These are phyloP conservation scores for Sitophilus oryzae DNA, from an alignment of 1,140 invertebrate species.

Conservation along the genomic window DNA sequence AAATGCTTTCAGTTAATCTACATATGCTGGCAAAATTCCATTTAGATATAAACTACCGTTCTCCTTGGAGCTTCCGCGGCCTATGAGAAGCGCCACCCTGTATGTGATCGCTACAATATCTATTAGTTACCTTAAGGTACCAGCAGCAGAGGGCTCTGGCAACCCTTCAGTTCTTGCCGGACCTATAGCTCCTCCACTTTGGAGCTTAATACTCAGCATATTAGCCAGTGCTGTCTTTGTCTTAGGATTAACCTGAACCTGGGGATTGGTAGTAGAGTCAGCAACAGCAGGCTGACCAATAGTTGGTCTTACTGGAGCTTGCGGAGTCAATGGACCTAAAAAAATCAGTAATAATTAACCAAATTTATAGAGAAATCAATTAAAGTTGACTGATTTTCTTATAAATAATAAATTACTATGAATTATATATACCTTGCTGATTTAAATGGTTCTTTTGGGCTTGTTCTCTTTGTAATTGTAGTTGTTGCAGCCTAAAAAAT, in stretches of 20 bases:
- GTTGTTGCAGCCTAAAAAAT: conserved; percentile 46
- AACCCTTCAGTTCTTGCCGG: conserved; percentile 38
- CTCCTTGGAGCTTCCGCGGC: too few relatives aligned
- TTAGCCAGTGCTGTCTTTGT: conserved; percentile 94
- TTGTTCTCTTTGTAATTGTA: conserved; percentile 52
- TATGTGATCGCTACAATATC: too few relatives aligned
- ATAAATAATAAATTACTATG: too few relatives aligned
- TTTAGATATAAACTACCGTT: too few relatives aligned
- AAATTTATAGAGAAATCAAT: too few relatives aligned
- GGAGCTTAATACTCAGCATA: conserved; percentile 83
- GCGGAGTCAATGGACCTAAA: conserved; percentile 27
- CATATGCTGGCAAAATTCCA: too few relatives aligned
- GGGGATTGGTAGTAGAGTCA: conserved; percentile 29
- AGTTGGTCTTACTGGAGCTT: conserved; percentile 25
- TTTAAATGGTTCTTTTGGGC: conserved; percentile 32
- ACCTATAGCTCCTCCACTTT: conserved; percentile 39
- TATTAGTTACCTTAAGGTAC: conserved; percentile 58
- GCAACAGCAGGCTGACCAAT: conserved; percentile 35
- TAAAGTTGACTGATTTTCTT: too few relatives aligned
- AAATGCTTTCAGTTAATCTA: too few relatives aligned
- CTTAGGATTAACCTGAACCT: conserved; percentile 65
- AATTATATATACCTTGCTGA: conserved; percentile 14
- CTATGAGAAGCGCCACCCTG: too few relatives aligned
- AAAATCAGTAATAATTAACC: background rate
- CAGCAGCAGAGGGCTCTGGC: conserved; percentile 61